Percentiles rank a stretch among this genome's conserved stretches.
These are phyloP conservation scores for Halcyon badia DNA, from an alignment of 2,797 vertebrate species.

Conservation along the genomic window DNA sequence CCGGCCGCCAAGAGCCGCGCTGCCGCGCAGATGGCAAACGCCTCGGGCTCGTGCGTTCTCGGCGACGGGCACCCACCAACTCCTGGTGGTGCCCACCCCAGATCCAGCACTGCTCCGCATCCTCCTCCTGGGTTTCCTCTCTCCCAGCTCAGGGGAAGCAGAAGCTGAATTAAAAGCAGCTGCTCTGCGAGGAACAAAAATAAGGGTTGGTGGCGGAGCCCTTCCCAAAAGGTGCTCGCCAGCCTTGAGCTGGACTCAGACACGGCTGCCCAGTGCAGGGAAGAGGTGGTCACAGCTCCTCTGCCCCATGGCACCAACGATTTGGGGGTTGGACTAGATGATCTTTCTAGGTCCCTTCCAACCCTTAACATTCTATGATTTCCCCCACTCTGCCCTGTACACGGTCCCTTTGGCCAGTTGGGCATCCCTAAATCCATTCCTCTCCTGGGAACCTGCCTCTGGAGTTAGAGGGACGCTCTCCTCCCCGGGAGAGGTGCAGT, in stretches of 20 bases:
- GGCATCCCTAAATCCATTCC: background rate
- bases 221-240: background rate
- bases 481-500: background rate
- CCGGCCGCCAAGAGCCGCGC: conserved; percentile 43
- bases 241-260: too few relatives aligned
- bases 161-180: background rate
- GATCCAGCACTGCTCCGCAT: background rate
- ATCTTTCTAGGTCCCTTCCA: too few relatives aligned
- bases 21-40: conserved; percentile 76
- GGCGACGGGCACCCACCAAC: background rate
- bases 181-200: background rate
- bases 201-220: background rate
- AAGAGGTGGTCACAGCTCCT: background rate
- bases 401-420: rapidly evolving
- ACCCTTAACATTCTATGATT: background rate
- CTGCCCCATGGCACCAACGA: rapidly evolving
- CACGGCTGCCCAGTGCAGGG: background rate
- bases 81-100: background rate
- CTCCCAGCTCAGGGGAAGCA: background rate
- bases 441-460: background rate
- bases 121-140: background rate
- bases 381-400: background rate
- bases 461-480: background rate
- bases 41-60: conserved; percentile 21
- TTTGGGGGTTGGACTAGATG: too few relatives aligned